Base-by-base conservation (phyloP, 2,113 vertebrate genomes). In the Mastomys coucha region DNA sequence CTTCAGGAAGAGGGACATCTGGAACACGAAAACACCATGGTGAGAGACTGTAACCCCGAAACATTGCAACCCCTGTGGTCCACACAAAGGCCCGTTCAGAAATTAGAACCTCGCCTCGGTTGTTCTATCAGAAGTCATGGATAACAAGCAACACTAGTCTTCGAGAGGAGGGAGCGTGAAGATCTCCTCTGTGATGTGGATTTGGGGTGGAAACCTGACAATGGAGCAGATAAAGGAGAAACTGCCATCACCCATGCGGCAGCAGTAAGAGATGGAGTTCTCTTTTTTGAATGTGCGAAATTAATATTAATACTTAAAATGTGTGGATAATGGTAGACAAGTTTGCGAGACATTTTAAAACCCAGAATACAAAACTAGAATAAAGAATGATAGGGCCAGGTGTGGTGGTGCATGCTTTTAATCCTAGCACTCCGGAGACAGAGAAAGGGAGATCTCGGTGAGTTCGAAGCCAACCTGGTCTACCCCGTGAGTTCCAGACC, bases 201-300 rank as follows among this genome's bases (percentile, higher is more conserved):
- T 14, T 7, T 1, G 1, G 7, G 14, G 2, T 1, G 45, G 14
- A 69, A 24, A 49, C 26, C 45, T 16, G 4, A 7, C 3, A 10
- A 2, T 16, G 3, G 67, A 33, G 13, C 49, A 51, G n/a, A n/a
- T n/a, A 75, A 33, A 39, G 22, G 36, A 26, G 22, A 84, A 84
- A 65, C n/a, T 39, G 39, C 36, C 12, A 10, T 31, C 82, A 65
- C 26, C 39, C 39, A 65, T 42, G 39, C 82, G 65, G 82, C 0
- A 63, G 11, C 31, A 39, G 7, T 3, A 31, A 77, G 14, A 84
- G 36, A 58, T 7, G 1, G 80, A 39, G 12, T 60, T 81, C 8
- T 77, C 49, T 53, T 51, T 53, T 36, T 13, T 56, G 26, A 58
- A 82, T 39, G 36, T 82, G 60, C 80, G 7, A 14, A 24, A 60